Base-by-base conservation (phyloP, 1,140 invertebrate genomes). In the Drosophila trapezifrons region DNA sequence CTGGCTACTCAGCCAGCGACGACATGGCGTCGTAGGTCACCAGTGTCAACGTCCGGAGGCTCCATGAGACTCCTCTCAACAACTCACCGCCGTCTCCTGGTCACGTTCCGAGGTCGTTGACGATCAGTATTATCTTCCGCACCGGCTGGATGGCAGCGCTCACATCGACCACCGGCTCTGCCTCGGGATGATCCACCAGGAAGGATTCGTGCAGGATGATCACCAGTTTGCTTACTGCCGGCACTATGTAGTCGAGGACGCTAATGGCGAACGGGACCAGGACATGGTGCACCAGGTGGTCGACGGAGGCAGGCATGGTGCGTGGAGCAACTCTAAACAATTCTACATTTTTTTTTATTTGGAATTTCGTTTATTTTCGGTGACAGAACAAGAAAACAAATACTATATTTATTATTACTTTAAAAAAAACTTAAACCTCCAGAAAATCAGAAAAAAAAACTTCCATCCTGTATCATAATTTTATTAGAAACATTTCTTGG, bases 201-300 rank as follows among this genome's bases (percentile, higher is more conserved):
- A 72, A 64, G 18, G 52, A 71, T 17, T 64, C 35, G 20, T 75
- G 72, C 17, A 75, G n/a, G 13, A 63, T 25, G 15, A 55, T n/a
- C 12, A 64, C 42, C 29, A 56, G 13, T 2, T 15, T 15, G 8
- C 52, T 43, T 10, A 69, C 17, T 2, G 22, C 18, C 8, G 52
- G 67, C 12, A 65, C 60, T n/a, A 71, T 29, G 27, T 22, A 20
- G 25, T 71, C 52, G 43, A 65, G 27, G 25, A 37, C 25, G 10
- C 47, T 20, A 3, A 62, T 69, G 4, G 64, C 37, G 3, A 67
- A 18, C 4, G 56, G 57, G 9, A 45, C 35, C 18, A 67, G 27
- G 12, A 69, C 37, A 25, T 51, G 15, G 7, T 45, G 37, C 5
- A 57, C 37, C 27, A 45, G 6, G 37, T 65, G 52, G 22, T 22